Conservation (phyloP, 2,888 invertebrate genomes). For the Andrena haemorrhoa region DNA sequence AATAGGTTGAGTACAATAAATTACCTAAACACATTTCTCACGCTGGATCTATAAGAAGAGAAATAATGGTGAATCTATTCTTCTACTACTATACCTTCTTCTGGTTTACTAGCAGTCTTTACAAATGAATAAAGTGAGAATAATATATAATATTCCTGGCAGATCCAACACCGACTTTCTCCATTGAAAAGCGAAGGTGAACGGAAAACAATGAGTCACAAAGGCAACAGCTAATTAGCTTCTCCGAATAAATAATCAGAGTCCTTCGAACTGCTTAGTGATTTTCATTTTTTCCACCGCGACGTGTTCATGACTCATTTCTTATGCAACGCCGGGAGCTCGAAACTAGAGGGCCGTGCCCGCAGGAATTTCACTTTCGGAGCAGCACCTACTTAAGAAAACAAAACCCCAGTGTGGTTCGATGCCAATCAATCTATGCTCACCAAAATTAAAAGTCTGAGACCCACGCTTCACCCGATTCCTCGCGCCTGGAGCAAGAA, state of each 20-base stretch:
- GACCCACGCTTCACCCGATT: too few relatives aligned
- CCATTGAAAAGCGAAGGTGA: conserved; percentile 35
- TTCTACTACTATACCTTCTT: too few relatives aligned
- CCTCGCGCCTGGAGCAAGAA: background rate
- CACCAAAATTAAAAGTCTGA: too few relatives aligned
- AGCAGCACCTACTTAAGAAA: too few relatives aligned
- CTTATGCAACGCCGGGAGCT: conserved; percentile 14
- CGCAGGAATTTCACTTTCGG: conserved; percentile 21
- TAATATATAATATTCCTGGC: background rate
- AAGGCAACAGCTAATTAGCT: conserved; percentile 27
- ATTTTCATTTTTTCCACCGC: background rate
- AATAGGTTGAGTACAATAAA: too few relatives aligned
- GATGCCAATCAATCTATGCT: too few relatives aligned
- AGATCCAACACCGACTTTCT: background rate
- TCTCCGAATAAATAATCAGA: conserved; percentile 44
- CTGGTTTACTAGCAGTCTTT: too few relatives aligned
- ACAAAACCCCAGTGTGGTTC: too few relatives aligned
- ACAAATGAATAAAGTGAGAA: too few relatives aligned
- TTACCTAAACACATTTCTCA: too few relatives aligned
- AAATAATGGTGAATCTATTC: too few relatives aligned
- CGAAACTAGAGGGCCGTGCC: conserved; percentile 3
- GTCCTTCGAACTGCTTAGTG: background rate
- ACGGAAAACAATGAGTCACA: conserved; percentile 28
- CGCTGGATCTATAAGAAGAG: too few relatives aligned
- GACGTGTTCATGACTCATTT: conserved; percentile 18